Evolutionary conservation across 2,888 invertebrate species (phyloP), one percentile per base, ranked within the genome.

Genomic region (Melipona beecheii): DNA sequence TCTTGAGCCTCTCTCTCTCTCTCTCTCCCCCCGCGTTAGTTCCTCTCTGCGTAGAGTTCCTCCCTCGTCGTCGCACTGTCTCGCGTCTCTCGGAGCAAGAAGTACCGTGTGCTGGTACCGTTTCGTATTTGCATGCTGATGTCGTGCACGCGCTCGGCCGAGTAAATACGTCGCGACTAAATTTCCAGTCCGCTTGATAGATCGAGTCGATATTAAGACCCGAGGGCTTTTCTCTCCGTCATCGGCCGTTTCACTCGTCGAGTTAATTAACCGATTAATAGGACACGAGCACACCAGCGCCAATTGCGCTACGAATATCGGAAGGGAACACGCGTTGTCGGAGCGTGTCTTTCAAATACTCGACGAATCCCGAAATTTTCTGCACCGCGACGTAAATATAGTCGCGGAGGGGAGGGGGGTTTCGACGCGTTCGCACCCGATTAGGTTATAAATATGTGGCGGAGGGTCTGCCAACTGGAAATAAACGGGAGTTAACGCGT

Each of bases 151-250:
- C 52, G 19, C 52, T 27, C 43, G 36, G 21, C 15, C 65, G 54
- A 56, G 75, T 56, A 66, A 60, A 76, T 64, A 64, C 75, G 76
- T 70, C 65, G 54, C 60, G 58, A 43, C n/a, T 66, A 50, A 80
- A 82, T 74, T 68, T 84, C 84, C 75, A 54, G 65, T 2, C 49
- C 19, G 4, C 27, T 75, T 82, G 84, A 83, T 62, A 19, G 77
- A 80, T 84, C 87, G 90, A 19, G 17, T 79, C 87, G 87, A 89
- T 91, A 90, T 91, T 90, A 91, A 91, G 88, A 52, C 72, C 56
- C 80, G 76, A 60, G 60, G 60, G 43, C 9, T 9, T 43, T 36
- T 43, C 56, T 62, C 31, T 43, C 31, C 27, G 62, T 31, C 52
- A 15, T 27, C 13, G 52, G 31, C 4, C 52, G 52, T 62, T 64